Percentiles rank a stretch among this genome's conserved stretches.
Evolutionary conservation across 2,888 invertebrate species (phyloP).

Genomic region (Acrocyrtus sp.): DNA sequence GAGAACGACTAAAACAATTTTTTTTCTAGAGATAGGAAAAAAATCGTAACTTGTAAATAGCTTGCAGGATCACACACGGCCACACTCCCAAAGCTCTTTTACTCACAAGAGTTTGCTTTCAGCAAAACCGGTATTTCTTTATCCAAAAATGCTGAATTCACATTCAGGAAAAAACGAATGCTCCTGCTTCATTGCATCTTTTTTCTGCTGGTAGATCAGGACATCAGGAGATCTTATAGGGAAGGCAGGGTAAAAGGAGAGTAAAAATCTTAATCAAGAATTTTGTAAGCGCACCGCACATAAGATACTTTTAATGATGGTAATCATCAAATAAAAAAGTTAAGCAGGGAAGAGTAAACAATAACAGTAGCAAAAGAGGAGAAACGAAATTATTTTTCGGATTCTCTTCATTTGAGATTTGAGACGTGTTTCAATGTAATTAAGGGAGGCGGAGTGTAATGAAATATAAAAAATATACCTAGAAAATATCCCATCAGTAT

Average conservation of each 20-base stretch:
- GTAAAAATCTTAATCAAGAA: too few species aligned
- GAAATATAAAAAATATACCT: too few species aligned
- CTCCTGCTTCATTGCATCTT: too few species aligned
- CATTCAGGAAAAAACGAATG: neutral
- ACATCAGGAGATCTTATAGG: neutral
- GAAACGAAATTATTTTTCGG: neutral
- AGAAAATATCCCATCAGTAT: neutral
- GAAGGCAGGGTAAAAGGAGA: neutral
- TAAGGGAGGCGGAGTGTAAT: conserved; percentile 5
- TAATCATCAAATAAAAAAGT: too few species aligned
- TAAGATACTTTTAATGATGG: too few species aligned
- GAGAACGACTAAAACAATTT: conserved; percentile 16
- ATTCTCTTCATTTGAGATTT: neutral
- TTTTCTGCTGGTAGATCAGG: neutral
- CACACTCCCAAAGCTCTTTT: neutral
- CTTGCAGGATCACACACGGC: too few species aligned
- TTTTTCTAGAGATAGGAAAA: conserved; percentile 2
- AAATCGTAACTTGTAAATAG: neutral
- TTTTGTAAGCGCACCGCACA: too few species aligned
- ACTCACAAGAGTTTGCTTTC: conserved; percentile 1
- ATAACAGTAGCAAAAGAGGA: neutral
- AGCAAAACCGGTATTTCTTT: conserved; percentile 35
- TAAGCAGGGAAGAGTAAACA: too few species aligned
- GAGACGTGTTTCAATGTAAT: conserved; percentile 18
- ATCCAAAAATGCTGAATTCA: conserved; percentile 12